A percentile compares a stretch with the other conserved stretches of the same genome.
These are phyloP conservation scores for Epizoanthus scotinus DNA, from an alignment of 92 coral and sea anemone genomes.

Conservation along the genomic window DNA sequence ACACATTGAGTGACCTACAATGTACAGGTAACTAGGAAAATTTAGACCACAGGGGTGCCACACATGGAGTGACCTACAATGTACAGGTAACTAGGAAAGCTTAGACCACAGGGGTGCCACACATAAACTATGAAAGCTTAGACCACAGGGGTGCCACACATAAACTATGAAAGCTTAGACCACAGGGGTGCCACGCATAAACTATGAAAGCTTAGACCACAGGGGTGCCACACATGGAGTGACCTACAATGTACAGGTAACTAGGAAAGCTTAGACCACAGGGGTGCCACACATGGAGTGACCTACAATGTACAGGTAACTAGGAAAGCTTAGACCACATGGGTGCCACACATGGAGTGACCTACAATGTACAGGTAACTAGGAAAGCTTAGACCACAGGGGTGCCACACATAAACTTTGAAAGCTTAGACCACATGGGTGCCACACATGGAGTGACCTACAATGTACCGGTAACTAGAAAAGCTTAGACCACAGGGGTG, in stretches of 20 bases:
- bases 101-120: constrained; percentile 49
- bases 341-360: not conserved
- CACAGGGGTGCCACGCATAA: not conserved
- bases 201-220: no score
- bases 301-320: constrained; percentile 65
- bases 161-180: not conserved
- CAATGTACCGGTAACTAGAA: not conserved
- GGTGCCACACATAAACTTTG: not conserved
- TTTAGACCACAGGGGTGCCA: constrained; percentile 52
- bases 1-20: constrained; percentile 35
- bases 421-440: not conserved
- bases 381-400: not conserved
- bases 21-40: constrained; percentile 81
- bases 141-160: constrained; percentile 39
- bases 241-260: constrained; percentile 72
- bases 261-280: not conserved
- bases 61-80: no score
- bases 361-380: no score
- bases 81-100: no score
- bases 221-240: not conserved
- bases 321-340: not conserved
- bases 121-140: constrained; percentile 36
- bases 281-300: not conserved
- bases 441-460: not conserved
- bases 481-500: not conserved